Percentiles rank a stretch among this genome's conserved stretches.
Conservation (phyloP, 2,888 invertebrate species). For the Ecdyonurus torrentis region DNA sequence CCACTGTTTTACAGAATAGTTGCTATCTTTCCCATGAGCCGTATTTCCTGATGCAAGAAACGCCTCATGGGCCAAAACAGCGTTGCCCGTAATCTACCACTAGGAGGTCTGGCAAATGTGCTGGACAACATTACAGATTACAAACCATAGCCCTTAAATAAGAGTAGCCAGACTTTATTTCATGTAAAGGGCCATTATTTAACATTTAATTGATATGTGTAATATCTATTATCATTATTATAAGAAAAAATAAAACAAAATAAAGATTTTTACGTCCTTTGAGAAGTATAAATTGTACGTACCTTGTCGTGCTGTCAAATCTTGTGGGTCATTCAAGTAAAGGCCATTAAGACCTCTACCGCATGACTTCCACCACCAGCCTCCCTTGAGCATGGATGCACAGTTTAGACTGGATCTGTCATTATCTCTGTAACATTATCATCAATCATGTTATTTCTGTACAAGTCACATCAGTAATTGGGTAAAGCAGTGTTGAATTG, state of each 20-base stretch:
- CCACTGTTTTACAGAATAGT: no score
- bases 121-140: no score
- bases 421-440: conserved; percentile 49
- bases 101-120: no score
- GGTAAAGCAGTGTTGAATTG: not conserved
- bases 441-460: not conserved
- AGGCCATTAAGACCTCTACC: conserved; percentile 79
- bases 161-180: no score
- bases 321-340: conserved; percentile 77
- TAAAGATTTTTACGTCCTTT: conserved; percentile 5
- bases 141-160: no score
- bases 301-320: conserved; percentile 80
- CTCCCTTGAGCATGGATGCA: conserved; percentile 84
- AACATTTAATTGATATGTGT: not conserved
- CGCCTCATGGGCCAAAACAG: no score
- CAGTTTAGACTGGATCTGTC: conserved; percentile 81
- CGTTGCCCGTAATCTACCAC: no score
- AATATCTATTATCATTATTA: not conserved
- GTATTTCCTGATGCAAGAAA: no score
- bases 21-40: no score
- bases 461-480: not conserved
- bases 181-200: no score
- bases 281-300: conserved; percentile 12
- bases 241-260: conserved; percentile 12
- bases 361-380: conserved; percentile 94